Conservation (phyloP, 2,888 invertebrate genomes). For the Dolichopus griseipennis region DNA sequence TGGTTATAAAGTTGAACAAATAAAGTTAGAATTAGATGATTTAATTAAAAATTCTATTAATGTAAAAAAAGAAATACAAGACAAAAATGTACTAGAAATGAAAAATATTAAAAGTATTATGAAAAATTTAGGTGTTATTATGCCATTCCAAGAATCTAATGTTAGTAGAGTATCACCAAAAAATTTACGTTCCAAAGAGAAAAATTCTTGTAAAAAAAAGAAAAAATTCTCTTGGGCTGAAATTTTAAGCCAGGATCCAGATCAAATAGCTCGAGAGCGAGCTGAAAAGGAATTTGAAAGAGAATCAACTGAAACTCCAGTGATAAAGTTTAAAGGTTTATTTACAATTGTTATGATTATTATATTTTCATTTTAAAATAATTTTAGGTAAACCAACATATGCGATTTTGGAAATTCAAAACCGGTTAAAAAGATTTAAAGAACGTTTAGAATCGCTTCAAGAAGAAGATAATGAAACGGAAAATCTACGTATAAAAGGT, state of each 20-base stretch:
- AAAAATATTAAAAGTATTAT: conserved; percentile 37
- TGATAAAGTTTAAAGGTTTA: conserved; percentile 33
- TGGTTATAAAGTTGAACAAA: conserved; percentile 31
- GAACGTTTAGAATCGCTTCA: conserved; percentile 30
- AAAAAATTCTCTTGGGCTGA: conserved; percentile 43
- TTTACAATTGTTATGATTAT: background rate
- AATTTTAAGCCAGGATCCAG: conserved; percentile 42
- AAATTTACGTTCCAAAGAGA: conserved; percentile 52
- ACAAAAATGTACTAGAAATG: conserved; percentile 45
- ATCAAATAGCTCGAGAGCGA: conserved; percentile 43
- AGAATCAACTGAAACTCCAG: conserved; percentile 31
- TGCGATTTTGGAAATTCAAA: conserved; percentile 39
- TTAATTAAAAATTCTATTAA: conserved; percentile 33
- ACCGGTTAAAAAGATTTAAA: conserved; percentile 32
- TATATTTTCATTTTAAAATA: background rate
- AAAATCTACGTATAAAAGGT: conserved; percentile 22
- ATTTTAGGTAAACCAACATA: conserved; percentile 34
- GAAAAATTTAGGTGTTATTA: conserved; percentile 31
- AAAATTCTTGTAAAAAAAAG: conserved; percentile 30
- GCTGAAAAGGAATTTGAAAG: conserved; percentile 43
- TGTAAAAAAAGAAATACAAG: conserved; percentile 35
- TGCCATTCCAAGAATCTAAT: conserved; percentile 39
- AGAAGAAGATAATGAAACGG: conserved; percentile 22
- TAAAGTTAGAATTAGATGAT: conserved; percentile 33
- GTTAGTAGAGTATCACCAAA: conserved; percentile 49